Evolutionary conservation across 2,888 invertebrate genomes (phyloP).

Genomic region (Osmoderma eremita): DNA sequence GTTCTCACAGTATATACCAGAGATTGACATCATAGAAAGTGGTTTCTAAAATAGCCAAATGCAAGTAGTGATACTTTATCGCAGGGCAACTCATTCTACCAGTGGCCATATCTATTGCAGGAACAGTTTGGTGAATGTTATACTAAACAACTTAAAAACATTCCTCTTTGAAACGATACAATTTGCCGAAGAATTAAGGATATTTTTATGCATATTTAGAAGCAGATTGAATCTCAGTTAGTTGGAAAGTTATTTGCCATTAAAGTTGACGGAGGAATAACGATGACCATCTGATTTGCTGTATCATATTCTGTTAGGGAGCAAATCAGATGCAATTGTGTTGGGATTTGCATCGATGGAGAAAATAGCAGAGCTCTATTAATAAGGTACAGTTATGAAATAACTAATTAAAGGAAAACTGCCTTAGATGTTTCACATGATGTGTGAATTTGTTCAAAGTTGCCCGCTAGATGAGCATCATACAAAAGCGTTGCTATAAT

Average conservation of each 20-base stretch:
- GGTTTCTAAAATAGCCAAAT: constrained; percentile 12
- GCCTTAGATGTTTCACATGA: too few relatives aligned
- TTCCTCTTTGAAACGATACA: constrained; percentile 47
- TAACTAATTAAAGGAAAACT: too few relatives aligned
- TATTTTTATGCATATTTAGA: constrained; percentile 38
- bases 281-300: not conserved
- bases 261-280: not conserved
- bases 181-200: constrained; percentile 45
- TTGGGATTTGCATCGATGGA: too few relatives aligned
- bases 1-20: not conserved
- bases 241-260: constrained; percentile 16
- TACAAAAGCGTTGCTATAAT: too few relatives aligned
- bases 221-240: not conserved
- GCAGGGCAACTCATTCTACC: too few relatives aligned
- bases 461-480: too few relatives aligned
- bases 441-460: too few relatives aligned
- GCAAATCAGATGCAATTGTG: too few relatives aligned
- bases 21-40: constrained; percentile 6
- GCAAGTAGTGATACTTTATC: constrained; percentile 14
- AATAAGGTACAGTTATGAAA: too few relatives aligned
- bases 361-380: too few relatives aligned
- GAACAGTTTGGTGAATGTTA: constrained; percentile 44
- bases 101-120: constrained; percentile 46
- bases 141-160: constrained; percentile 43
- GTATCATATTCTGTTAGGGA: not conserved